Base-by-base conservation (phyloP, 2,797 vertebrate species). In the Steatocranus sp. region DNA sequence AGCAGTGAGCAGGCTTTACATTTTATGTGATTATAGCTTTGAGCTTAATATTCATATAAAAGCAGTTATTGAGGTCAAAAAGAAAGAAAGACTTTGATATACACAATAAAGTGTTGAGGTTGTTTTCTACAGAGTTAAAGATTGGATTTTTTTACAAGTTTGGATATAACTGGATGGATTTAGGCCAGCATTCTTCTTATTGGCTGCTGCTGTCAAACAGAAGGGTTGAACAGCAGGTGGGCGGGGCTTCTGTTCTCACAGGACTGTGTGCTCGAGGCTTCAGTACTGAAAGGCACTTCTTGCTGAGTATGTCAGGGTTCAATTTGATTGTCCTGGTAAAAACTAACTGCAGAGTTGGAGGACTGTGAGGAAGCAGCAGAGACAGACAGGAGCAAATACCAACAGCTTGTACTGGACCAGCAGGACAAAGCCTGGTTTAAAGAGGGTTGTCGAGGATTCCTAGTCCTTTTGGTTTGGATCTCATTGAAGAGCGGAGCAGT, bases 1-100 rank as follows among this genome's bases (percentile, higher is more conserved):
- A 61, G 30, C 30, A 0, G 18, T 12, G 11, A 61, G 18, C 3
- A 61, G 56, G 34, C 30, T 34, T 0, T n/a, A 61, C 4, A 12
- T 36, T n/a, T 61, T 0, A 61, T 56, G 20, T 53, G 50, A 53
- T 25, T 53, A 4, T 53, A 53, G 12, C 51, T 56, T 34, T 32
- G 15, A 58, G 54, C 54, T 3, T 10, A 32, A 0, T 32, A 18
- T 58, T 58, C 56, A 36, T 36, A 61, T 36, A 61, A 61, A 61
- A 36, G 56, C 6, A 61, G 56, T n/a, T 34, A n/a, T 34, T 34
- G 4, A 7, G 0, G 0, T 61, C n/a, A 61, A 61, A 58, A 3
- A 4, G 6, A 11, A 4, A 12, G 1, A 54, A 2, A 3, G 9
- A n/a, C 0, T 58, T 18, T 58, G 0, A 58, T 58, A 8, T 0